These are phyloP conservation scores for Chaetorhynchus papuensis DNA, from an alignment of 2,113 vertebrate genomes.

Conservation along the genomic window DNA sequence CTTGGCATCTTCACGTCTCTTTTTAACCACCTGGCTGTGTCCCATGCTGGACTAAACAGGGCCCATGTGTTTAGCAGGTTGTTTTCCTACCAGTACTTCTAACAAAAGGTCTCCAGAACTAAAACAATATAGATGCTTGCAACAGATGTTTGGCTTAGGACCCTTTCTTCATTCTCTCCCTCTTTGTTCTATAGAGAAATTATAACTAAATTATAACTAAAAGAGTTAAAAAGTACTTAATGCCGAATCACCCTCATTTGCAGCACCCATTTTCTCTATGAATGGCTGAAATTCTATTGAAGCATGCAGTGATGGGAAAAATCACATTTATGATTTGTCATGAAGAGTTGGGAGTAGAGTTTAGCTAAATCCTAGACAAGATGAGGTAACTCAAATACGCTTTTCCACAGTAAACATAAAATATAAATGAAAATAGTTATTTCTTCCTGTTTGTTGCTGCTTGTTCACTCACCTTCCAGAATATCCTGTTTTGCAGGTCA, in stretches of 20 bases:
- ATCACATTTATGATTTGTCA: background rate
- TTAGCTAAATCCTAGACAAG: background rate
- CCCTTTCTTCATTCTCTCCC: background rate
- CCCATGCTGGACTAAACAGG: background rate
- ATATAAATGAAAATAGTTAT: background rate
- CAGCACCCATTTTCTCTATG: background rate
- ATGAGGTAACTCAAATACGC: background rate
- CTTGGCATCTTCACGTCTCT: background rate
- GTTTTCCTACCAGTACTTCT: background rate
- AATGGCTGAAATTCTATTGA: background rate
- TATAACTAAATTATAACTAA: background rate
- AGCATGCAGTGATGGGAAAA: background rate
- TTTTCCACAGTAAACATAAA: background rate
- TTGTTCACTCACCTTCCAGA: background rate
- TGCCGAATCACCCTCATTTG: background rate
- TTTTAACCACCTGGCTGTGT: background rate
- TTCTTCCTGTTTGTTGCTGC: background rate
- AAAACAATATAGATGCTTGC: background rate
- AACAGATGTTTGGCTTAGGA: background rate
- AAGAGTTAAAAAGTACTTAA: background rate
- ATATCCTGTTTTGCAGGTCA: background rate
- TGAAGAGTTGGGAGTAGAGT: background rate
- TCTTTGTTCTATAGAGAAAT: background rate
- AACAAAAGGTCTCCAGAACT: background rate
- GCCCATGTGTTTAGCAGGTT: background rate